Evolutionary conservation across 2,797 vertebrate genomes (phyloP), one percentile per base, ranked within the genome.

Genomic region (Myripristis murdjan): DNA sequence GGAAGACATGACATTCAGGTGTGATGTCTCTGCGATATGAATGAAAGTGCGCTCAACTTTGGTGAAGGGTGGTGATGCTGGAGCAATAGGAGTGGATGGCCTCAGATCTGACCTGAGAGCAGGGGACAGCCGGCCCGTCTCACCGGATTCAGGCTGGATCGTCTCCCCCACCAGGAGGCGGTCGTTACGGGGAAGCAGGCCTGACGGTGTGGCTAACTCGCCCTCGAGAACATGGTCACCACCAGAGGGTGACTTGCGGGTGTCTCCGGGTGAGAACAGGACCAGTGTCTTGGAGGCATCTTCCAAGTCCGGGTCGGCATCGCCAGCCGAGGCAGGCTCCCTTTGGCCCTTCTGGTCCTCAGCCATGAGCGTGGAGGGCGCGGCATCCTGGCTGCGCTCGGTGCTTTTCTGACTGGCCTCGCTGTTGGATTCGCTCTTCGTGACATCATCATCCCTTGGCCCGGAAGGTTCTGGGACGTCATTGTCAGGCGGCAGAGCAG

Each of bases 1-100:
- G 65, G 92, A 93, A 73, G 91, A 91, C 98, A 99, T 99, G 75
- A 99, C 91, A 0, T 99, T 99, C 11, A 97, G 92, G 89, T 99
- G 98, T 12, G 97, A 96, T 57, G 97, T 99, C 93, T 99, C 98
- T 0, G 97, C 97, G 11, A 99, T 98, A 68, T 99, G 98, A 78
- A 98, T 89, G 77, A 99, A 99, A 1, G 98, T 99, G 86, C 95
- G 96, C 89, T 99, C 98, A 0, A 99, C 97, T 95, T 98, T 98
- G 92, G 97, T 98, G 87, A 99, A 97, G 11, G 97, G 97, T 15
- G 97, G 97, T 52, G 98, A 95, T 18, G 96, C 91, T 0, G 94
- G 88, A 66, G 95, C 94, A 0, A 94, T 83, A 62, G 92, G 46
- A 0, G 90, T 91, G 16, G 88, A 82, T 2, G 96, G 96, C 81